Conservation (phyloP, 2,797 vertebrate species). For the Merluccius polli region DNA sequence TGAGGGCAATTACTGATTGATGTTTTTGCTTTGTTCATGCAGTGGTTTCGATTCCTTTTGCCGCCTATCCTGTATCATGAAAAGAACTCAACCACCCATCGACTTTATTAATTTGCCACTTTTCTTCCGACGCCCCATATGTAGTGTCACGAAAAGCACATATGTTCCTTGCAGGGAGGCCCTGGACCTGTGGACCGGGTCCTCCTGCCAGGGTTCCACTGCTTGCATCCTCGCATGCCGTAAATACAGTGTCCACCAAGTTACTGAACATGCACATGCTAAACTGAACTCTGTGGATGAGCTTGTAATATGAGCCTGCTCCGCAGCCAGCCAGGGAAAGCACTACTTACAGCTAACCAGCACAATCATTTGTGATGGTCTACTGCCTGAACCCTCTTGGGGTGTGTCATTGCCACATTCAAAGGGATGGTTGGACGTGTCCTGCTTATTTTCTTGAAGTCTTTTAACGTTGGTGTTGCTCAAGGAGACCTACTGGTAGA, state of each 20-base stretch:
- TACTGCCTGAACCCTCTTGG: background rate
- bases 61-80: background rate
- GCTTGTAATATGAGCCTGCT: no score
- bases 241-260: background rate
- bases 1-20: background rate
- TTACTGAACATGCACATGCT: background rate
- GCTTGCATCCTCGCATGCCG: background rate
- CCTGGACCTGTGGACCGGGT: background rate
- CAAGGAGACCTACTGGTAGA: background rate
- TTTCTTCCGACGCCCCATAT: background rate
- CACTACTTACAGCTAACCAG: background rate
- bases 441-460: no score
- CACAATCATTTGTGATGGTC: background rate
- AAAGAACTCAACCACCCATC: background rate
- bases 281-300: background rate
- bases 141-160: background rate
- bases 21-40: background rate
- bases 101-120: background rate
- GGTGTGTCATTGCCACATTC: background rate
- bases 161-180: background rate
- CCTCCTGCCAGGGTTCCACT: background rate
- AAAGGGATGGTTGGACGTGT: background rate
- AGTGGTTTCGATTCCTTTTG: background rate
- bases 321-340: background rate
- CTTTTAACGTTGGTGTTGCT: background rate